Evolutionary conservation across 1,140 invertebrate species (phyloP).

Genomic region (Eriosoma lanigerum): DNA sequence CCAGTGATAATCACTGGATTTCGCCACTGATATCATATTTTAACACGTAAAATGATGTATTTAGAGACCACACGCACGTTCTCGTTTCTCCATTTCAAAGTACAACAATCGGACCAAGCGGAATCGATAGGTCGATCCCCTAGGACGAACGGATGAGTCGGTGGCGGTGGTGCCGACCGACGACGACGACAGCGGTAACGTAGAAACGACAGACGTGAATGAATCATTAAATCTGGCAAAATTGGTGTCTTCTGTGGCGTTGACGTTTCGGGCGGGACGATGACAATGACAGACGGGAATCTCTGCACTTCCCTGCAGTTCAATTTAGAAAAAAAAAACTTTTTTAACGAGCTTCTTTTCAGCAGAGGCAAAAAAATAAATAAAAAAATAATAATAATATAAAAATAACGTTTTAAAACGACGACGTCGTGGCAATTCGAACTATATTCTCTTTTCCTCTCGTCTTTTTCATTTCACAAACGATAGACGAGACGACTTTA

Average conservation of each 20-base stretch:
- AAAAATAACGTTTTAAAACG: slow-evolving; percentile 5
- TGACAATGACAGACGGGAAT: slow-evolving; percentile 48
- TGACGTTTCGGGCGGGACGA: slow-evolving; percentile 46
- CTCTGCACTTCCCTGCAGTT: slow-evolving; percentile 13
- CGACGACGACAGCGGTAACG: background rate
- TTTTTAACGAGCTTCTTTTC: slow-evolving; percentile 49
- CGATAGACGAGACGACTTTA: background rate
- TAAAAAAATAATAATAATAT: slow-evolving; percentile 1
- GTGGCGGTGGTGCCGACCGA: background rate
- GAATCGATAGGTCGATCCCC: background rate
- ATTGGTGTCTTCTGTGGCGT: slow-evolving; percentile 52
- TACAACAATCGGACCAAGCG: background rate
- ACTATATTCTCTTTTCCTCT: background rate
- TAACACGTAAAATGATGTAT: too few relatives aligned
- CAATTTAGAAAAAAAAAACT: slow-evolving; percentile 48
- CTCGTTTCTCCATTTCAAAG: too few relatives aligned
- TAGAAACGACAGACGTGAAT: slow-evolving; percentile 27
- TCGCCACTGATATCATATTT: too few relatives aligned
- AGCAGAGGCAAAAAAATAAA: background rate
- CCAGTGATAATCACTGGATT: too few relatives aligned
- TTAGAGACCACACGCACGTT: too few relatives aligned
- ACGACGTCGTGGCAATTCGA: slow-evolving; percentile 21
- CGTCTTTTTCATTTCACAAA: slow-evolving; percentile 1
- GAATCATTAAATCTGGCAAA: slow-evolving; percentile 48
- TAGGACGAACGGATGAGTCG: too few relatives aligned